Evolutionary conservation across 2,888 invertebrate genomes (phyloP).

Genomic region (Microplitis deprimator): DNA sequence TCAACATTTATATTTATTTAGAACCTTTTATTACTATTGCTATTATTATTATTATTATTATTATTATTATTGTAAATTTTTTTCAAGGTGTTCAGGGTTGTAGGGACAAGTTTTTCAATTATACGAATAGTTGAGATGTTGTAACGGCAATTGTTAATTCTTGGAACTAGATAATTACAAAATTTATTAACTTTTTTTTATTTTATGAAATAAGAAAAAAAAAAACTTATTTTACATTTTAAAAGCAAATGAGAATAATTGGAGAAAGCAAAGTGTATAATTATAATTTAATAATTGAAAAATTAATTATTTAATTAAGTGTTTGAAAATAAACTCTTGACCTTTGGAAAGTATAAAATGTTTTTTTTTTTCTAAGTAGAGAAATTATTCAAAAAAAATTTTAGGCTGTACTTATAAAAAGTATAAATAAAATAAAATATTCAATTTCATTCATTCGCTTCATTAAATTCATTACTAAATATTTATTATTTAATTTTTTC

Average conservation of each 20-base stretch:
- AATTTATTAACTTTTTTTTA: background rate
- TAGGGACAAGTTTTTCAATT: background rate
- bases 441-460: background rate
- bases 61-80: background rate
- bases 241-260: background rate
- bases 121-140: background rate
- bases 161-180: background rate
- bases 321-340: background rate
- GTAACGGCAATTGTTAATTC: background rate
- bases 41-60: background rate
- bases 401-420: background rate
- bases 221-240: background rate
- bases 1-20: background rate
- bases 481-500: conserved; percentile 16
- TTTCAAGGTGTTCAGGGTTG: background rate
- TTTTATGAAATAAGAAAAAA: background rate
- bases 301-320: background rate
- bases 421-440: background rate
- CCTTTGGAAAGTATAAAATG: background rate
- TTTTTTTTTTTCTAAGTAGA: background rate
- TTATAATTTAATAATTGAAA: background rate
- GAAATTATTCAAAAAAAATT: background rate
- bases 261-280: background rate
- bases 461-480: background rate
- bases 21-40: background rate